phyloP scores from a whole-genome alignment of 2,888 invertebrate genomes.

The Ochlodes sylvanus region DNA sequence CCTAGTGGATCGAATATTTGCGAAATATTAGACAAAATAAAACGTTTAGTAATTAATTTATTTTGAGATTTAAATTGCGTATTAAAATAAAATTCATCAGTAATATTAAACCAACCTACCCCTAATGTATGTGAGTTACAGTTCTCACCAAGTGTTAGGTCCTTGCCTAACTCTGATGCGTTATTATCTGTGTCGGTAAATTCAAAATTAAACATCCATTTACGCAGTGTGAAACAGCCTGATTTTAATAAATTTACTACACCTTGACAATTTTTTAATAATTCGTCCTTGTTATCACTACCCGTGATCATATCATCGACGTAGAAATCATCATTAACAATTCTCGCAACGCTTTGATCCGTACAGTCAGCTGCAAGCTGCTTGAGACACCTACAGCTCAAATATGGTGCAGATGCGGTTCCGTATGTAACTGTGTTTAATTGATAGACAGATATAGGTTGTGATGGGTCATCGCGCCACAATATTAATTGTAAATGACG shows the following conservation, averaged over 20 bases:
- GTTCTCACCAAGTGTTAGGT: constrained; percentile 30
- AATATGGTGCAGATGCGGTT: constrained; percentile 43
- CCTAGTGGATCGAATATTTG: constrained; percentile 39
- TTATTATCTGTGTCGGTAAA: not conserved
- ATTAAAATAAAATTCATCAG: constrained; percentile 38
- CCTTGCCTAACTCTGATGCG: not conserved
- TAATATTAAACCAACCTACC: constrained; percentile 35
- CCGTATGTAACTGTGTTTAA: constrained; percentile 50
- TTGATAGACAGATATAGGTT: not conserved
- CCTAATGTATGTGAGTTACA: constrained; percentile 37
- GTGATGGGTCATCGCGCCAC: too few relatives aligned
- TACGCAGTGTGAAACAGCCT: constrained; percentile 36
- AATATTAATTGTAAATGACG: too few relatives aligned
- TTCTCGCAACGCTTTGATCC: constrained; percentile 38
- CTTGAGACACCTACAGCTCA: constrained; percentile 42
- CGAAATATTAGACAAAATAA: constrained; percentile 29
- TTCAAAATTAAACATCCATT: constrained; percentile 32
- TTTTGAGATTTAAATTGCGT: constrained; percentile 20
- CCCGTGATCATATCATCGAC: constrained; percentile 48
- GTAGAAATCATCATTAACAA: constrained; percentile 45
- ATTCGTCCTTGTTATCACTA: constrained; percentile 26
- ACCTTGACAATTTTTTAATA: constrained; percentile 18
- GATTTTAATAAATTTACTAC: constrained; percentile 11
- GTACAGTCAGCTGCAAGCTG: constrained; percentile 49
- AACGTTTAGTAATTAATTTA: constrained; percentile 34